phyloP scores from a whole-genome alignment of 2,797 vertebrate species.

The Myoxocephalus aenaeus region DNA sequence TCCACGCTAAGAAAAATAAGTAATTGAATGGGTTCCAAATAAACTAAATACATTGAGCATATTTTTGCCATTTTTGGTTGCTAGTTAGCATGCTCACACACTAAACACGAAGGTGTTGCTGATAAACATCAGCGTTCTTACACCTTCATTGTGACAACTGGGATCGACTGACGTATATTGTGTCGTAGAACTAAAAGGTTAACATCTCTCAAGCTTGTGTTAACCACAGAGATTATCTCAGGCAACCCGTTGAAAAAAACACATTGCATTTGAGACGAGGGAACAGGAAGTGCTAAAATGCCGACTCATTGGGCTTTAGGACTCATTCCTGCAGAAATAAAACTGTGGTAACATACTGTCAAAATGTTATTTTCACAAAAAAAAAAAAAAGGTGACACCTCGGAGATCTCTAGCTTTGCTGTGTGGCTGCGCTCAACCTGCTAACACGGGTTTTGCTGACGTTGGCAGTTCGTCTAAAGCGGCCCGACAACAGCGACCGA shows the following conservation, averaged over 20 bases:
- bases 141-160: too few relatives aligned
- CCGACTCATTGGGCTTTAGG: neutral
- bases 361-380: neutral
- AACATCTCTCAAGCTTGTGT: neutral
- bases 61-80: neutral
- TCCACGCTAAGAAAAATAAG: too few relatives aligned
- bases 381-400: neutral
- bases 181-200: too few relatives aligned
- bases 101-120: too few relatives aligned
- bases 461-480: neutral
- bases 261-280: too few relatives aligned
- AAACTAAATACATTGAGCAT: too few relatives aligned
- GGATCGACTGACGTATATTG: neutral
- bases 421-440: neutral
- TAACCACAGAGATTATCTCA: neutral
- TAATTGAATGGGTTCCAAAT: too few relatives aligned
- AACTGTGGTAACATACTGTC: neutral
- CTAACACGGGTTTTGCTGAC: conserved; percentile 6
- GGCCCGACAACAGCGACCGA: neutral
- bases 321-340: too few relatives aligned
- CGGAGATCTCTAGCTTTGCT: neutral
- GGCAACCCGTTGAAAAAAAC: neutral
- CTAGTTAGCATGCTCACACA: neutral
- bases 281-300: too few relatives aligned
- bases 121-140: too few relatives aligned